phyloP scores from a whole-genome alignment of 2,113 vertebrate genomes.

The Oryzias celebensis region DNA sequence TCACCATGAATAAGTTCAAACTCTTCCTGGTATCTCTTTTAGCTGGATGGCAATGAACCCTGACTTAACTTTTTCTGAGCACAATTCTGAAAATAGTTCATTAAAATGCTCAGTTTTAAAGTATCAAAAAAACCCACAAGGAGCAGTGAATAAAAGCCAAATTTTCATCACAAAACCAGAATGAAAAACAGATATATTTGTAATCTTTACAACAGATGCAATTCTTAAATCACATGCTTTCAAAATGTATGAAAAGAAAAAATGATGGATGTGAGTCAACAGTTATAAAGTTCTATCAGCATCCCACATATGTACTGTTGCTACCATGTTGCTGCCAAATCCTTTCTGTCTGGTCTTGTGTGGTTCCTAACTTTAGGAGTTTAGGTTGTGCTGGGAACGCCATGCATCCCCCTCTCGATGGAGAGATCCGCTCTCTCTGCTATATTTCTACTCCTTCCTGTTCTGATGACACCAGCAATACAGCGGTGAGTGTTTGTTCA shows the following conservation, averaged over 20 bases:
- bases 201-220: conserved; percentile 40
- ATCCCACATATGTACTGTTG: conserved; percentile 74
- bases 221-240: conserved; percentile 28
- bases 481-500: conserved; percentile 68
- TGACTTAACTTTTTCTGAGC: conserved; percentile 37
- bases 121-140: conserved; percentile 20
- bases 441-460: conserved; percentile 55
- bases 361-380: conserved; percentile 67
- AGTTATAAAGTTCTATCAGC: conserved; percentile 66
- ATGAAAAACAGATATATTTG: conserved; percentile 33
- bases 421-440: conserved; percentile 52
- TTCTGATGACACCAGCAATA: conserved; percentile 74
- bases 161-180: conserved; percentile 8
- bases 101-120: conserved; percentile 44
- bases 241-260: conserved; percentile 24
- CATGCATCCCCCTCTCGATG: conserved; percentile 45
- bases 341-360: conserved; percentile 52
- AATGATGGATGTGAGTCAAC: conserved; percentile 63
- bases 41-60: conserved; percentile 58
- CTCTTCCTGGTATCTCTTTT: conserved; percentile 56
- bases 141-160: conserved; percentile 31
- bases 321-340: conserved; percentile 70
- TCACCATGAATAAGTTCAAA: conserved; percentile 71
- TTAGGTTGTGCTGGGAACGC: conserved; percentile 59
- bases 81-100: conserved; percentile 56